Conservation (phyloP, 2,888 invertebrate species). For the Cremastobaeus sp. region DNA sequence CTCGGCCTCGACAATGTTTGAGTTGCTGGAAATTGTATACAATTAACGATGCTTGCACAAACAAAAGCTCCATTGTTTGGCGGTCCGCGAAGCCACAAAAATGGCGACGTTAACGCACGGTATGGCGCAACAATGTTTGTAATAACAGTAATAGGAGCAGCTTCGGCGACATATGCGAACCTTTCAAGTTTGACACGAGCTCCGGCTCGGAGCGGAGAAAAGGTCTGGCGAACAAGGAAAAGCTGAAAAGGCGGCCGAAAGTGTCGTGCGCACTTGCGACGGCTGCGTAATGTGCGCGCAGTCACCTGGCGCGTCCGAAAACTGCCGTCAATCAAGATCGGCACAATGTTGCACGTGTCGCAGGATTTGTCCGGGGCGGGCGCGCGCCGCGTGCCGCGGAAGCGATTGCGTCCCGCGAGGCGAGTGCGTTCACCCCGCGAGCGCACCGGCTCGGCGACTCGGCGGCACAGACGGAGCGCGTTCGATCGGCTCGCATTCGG, state of each 20-base stretch:
- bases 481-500: conserved; percentile 41
- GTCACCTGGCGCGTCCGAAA: conserved; percentile 49
- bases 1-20: conserved; percentile 28
- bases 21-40: conserved; percentile 51
- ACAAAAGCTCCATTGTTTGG: conserved; percentile 52
- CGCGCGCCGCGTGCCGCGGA: not conserved
- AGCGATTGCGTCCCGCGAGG: conserved; percentile 6
- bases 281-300: conserved; percentile 48
- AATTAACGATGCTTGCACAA: conserved; percentile 55
- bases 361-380: conserved; percentile 46
- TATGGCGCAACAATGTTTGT: conserved; percentile 48
- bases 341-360: conserved; percentile 55
- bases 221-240: conserved; percentile 19
- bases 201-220: conserved; percentile 4
- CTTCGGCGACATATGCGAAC: conserved; percentile 47
- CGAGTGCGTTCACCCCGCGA: conserved; percentile 44
- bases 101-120: conserved; percentile 42
- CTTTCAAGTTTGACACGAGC: conserved; percentile 39
- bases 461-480: conserved; percentile 41
- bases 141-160: conserved; percentile 51
- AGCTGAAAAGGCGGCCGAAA: conserved; percentile 7
- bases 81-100: conserved; percentile 30
- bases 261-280: conserved; percentile 45
- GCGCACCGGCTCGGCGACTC: conserved; percentile 18
- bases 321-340: conserved; percentile 52